phyloP scores from a whole-genome alignment of 2,888 invertebrate genomes.

The Dascillus cervinus region DNA sequence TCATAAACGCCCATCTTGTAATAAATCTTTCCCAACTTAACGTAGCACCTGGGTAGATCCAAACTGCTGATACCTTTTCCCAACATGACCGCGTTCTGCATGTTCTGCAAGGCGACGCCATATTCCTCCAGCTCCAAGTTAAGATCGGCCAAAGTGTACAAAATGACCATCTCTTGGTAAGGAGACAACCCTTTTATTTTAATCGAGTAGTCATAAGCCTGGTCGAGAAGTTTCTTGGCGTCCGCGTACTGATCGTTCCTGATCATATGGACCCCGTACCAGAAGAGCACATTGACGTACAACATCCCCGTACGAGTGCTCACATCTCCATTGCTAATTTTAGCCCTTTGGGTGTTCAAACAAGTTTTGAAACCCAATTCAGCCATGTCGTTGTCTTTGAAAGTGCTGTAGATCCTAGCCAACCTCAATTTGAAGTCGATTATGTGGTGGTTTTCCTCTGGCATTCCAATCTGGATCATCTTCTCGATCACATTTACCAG shows the following conservation, averaged over 20 bases:
- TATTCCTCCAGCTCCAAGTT: conserved; percentile 36
- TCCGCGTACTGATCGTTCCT: conserved; percentile 26
- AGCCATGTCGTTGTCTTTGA: conserved; percentile 35
- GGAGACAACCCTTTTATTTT: conserved; percentile 39
- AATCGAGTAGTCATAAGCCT: conserved; percentile 37
- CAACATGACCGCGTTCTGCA: conserved; percentile 40
- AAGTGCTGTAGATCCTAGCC: conserved; percentile 39
- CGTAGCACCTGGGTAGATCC: conserved; percentile 41
- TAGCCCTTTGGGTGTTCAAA: conserved; percentile 35
- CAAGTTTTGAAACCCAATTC: conserved; percentile 43
- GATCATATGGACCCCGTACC: conserved; percentile 43
- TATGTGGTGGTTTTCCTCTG: conserved; percentile 38
- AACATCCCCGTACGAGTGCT: conserved; percentile 40
- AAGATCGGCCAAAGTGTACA: conserved; percentile 40
- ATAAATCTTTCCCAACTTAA: conserved; percentile 40
- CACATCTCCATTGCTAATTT: conserved; percentile 34
- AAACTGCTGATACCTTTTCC: conserved; percentile 41
- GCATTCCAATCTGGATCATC: conserved; percentile 33
- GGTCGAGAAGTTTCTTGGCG: conserved; percentile 37
- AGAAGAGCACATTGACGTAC: conserved; percentile 41
- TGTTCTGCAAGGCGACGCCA: conserved; percentile 37
- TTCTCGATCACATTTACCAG: conserved; percentile 40
- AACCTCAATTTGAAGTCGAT: conserved; percentile 42
- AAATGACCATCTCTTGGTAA: conserved; percentile 43
- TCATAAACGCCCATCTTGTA: conserved; percentile 32